Base-by-base conservation (phyloP, 2,113 vertebrate genomes). In the Parotia lawesii region DNA sequence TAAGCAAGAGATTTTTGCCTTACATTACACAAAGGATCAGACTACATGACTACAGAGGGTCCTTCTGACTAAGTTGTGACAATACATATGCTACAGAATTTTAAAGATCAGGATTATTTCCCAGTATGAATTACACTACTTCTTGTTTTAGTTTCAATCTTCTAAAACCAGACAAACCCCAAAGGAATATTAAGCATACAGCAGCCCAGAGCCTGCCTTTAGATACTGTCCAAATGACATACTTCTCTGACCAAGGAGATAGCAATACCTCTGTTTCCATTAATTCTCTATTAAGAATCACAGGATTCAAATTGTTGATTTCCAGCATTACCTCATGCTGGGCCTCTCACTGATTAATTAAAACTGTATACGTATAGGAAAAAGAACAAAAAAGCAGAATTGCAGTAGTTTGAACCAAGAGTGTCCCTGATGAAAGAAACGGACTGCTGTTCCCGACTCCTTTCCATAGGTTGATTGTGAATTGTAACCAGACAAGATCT, bases 401-500 rank as follows among this genome's bases (percentile, higher is more conserved):
- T 76, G 44, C 35, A 64, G 48, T 31, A 61, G 42, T 77, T 50
- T 38, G 90, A 81, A 94, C 42, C 70, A 86, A 95, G 73, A 94
- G 37, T 10, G 44, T 87, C 29, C 76, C 57, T 72, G 31, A 84
- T 86, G 94, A 94, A 94, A 95, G 74, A 96, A 96, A 96, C 0
- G 8, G 54, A 35, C 77, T 91, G 86, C 84, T 96, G 92, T 92
- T 96, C 81, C 77, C 90, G 78, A 2, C 42, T 56, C 27, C 47
- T 66, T 94, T 94, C 87, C 93, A 90, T 95, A 95, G 76, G 77
- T 94, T 97, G 90, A 96, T 94, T 96, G 70, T 97, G 90, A 96
- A 97, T 86, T 97, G 92, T 91, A 95, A 87, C 53, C 75, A 95
- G 92, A 97, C 89, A 96, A 95, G 56, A 91, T 94, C 74, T 85